These are phyloP conservation scores for Pogonocichla stellata DNA, from an alignment of 2,113 vertebrate species.

Conservation along the genomic window DNA sequence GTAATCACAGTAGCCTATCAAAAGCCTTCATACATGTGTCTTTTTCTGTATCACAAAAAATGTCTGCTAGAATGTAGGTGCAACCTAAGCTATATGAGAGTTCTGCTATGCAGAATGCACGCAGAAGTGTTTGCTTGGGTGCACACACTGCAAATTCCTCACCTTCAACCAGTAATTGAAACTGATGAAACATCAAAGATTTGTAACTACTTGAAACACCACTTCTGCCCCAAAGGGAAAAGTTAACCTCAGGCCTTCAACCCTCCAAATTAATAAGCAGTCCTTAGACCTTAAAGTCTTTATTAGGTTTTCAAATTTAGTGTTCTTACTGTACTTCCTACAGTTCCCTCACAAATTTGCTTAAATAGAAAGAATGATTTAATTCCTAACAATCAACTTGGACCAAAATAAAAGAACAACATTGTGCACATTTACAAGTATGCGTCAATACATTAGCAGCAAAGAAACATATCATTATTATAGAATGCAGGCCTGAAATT, in stretches of 20 bases:
- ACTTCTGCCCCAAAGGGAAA: neutral
- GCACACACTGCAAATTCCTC: neutral
- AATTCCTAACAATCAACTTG: neutral
- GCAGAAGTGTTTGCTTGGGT: neutral
- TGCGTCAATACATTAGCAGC: neutral
- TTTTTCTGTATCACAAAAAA: neutral
- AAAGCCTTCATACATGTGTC: neutral
- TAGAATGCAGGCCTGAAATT: neutral
- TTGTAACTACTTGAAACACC: neutral
- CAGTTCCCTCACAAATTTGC: neutral
- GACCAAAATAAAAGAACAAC: neutral
- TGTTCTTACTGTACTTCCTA: neutral
- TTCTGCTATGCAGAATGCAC: neutral
- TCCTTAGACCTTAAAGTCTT: neutral
- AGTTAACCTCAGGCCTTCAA: neutral
- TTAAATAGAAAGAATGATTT: neutral
- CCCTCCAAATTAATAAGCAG: neutral
- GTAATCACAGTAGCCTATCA: neutral
- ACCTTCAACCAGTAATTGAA: neutral
- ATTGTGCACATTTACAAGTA: neutral
- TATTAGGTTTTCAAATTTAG: neutral
- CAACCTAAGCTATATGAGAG: rapidly evolving
- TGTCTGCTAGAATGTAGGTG: neutral
- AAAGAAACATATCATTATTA: neutral
- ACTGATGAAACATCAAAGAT: neutral